Percentiles rank a stretch among this genome's conserved stretches.
Conservation (phyloP, 2,888 invertebrate species). For the Stomorhina lunata region DNA sequence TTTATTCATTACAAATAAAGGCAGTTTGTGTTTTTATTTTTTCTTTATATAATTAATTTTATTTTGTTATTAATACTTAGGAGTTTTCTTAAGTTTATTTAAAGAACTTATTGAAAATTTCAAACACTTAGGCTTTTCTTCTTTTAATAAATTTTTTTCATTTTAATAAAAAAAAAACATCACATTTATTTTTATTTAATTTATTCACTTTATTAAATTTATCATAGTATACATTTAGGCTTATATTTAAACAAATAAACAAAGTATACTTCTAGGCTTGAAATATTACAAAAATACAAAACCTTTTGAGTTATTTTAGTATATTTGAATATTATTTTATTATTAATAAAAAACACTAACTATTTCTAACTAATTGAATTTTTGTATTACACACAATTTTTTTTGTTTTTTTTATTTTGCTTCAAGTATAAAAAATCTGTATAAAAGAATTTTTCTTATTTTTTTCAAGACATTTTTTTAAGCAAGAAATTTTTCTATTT, state of each 20-base stretch:
- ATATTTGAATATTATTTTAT: neutral
- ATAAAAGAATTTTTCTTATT: neutral
- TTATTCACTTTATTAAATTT: no score
- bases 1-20: constrained; percentile 12
- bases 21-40: constrained; percentile 22
- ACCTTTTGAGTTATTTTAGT: neutral
- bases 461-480: no score
- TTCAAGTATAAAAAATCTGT: constrained; percentile 11
- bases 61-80: neutral
- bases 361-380: constrained; percentile 35
- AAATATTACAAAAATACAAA: neutral
- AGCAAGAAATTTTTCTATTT: no score
- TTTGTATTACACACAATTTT: neutral
- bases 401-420: neutral
- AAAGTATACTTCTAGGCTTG: constrained; percentile 26
- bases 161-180: constrained; percentile 44
- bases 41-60: neutral
- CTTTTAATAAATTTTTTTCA: neutral
- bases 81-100: neutral
- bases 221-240: constrained; percentile 20
- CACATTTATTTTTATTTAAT: constrained; percentile 35
- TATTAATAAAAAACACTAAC: constrained; percentile 2
- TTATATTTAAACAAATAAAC: neutral
- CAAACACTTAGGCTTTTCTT: neutral
- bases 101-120: neutral